phyloP scores from a whole-genome alignment of 2,888 invertebrate species.

The Nematopogon swammerdamellus region DNA sequence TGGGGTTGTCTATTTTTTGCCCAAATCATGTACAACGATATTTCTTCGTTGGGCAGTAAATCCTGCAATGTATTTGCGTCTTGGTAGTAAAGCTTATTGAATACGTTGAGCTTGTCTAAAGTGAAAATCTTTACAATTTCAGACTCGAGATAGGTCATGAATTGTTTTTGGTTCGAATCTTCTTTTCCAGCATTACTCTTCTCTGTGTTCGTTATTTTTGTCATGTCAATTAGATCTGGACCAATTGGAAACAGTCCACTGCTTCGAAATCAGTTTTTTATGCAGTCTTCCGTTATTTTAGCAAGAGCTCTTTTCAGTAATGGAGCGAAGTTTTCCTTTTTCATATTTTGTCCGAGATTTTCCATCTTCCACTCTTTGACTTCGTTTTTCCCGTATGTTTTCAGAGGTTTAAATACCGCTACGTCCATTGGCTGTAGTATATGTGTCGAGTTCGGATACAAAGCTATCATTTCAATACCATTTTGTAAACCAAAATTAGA shows the following conservation, averaged over 20 bases:
- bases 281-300: neutral
- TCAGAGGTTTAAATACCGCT: slow-evolving; percentile 9
- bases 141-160: neutral
- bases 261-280: neutral
- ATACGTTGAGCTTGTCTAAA: neutral
- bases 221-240: neutral
- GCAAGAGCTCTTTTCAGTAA: neutral
- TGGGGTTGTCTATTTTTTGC: neutral
- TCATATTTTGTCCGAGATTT: slow-evolving; percentile 1
- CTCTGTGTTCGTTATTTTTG: neutral
- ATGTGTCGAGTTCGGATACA: slow-evolving; percentile 10
- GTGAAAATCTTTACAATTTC: neutral
- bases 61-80: neutral
- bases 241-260: neutral
- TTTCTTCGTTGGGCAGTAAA: neutral
- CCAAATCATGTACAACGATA: neutral
- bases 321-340: neutral
- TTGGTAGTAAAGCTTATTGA: neutral
- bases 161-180: neutral
- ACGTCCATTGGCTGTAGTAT: slow-evolving; percentile 12
- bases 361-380: slow-evolving; percentile 7
- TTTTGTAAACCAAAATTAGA: slow-evolving; percentile 3
- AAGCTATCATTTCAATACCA: slow-evolving; percentile 8
- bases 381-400: slow-evolving; percentile 4
- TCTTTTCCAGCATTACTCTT: slow-evolving; percentile 4